Conservation (phyloP, 2,113 vertebrate species). For the Paramisgurnus dabryanus region DNA sequence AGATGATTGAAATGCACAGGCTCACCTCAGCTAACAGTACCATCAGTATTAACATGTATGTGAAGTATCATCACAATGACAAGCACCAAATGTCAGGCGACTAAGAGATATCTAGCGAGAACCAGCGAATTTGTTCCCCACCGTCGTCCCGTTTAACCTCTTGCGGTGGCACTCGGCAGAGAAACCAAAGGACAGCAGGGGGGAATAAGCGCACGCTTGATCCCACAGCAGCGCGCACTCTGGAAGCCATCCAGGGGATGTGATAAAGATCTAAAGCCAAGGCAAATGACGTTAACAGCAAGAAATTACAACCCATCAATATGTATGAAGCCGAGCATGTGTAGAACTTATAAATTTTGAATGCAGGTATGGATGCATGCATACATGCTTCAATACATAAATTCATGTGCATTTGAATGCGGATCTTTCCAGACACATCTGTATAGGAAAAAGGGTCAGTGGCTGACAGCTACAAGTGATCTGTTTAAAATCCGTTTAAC, state of each 20-base stretch:
- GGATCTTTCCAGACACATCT: not conserved
- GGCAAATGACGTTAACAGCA: slow-evolving; percentile 5
- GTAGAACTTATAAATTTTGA: slow-evolving; percentile 25
- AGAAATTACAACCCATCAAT: slow-evolving; percentile 34
- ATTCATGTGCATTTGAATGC: slow-evolving; percentile 7
- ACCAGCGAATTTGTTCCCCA: not conserved
- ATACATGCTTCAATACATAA: not conserved
- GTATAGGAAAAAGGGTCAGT: not conserved
- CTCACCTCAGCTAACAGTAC: slow-evolving; percentile 57
- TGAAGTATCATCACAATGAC: slow-evolving; percentile 56
- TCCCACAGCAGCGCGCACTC: slow-evolving; percentile 5
- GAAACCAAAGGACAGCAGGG: not conserved
- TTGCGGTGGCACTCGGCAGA: slow-evolving; percentile 12
- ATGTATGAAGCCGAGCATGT: slow-evolving; percentile 26
- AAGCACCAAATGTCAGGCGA: slow-evolving; percentile 57
- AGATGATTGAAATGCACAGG: slow-evolving; percentile 48
- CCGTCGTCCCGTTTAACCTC: slow-evolving; percentile 42
- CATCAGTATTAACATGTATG: slow-evolving; percentile 66
- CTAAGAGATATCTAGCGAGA: slow-evolving; percentile 18
- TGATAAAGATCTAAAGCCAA: slow-evolving; percentile 22
- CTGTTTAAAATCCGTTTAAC: not conserved
- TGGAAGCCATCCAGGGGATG: not conserved
- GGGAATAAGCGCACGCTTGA: slow-evolving; percentile 20
- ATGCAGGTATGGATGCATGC: not conserved
- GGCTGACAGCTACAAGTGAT: not conserved